These are phyloP conservation scores for Seriola quinqueradiata DNA, from an alignment of 2,113 vertebrate species.

Conservation along the genomic window DNA sequence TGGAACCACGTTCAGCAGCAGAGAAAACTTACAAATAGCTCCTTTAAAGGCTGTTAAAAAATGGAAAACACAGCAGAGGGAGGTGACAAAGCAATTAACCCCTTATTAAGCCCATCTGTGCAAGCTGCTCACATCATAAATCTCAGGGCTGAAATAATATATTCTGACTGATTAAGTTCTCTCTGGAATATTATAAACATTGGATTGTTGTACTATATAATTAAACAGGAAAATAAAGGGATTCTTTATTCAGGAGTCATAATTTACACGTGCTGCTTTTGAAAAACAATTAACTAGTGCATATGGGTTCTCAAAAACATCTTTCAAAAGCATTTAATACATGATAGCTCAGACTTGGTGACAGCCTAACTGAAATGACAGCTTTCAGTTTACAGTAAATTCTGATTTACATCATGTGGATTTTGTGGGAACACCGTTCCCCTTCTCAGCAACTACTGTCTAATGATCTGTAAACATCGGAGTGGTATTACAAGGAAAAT, in stretches of 20 bases:
- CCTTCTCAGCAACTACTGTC: not conserved
- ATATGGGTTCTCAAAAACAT: not conserved
- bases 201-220: not conserved
- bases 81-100: conserved; percentile 58
- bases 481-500: too few relatives aligned
- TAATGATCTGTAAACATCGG: too few relatives aligned
- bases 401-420: not conserved
- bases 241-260: too few relatives aligned
- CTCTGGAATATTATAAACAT: not conserved
- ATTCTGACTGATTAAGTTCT: not conserved
- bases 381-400: not conserved
- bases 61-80: conserved; percentile 34
- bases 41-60: conserved; percentile 29
- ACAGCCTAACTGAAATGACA: not conserved
- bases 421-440: not conserved
- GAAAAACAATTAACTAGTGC: too few relatives aligned
- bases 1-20: too few relatives aligned
- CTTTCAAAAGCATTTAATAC: not conserved
- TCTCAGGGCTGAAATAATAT: conserved; percentile 1
- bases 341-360: not conserved
- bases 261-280: too few relatives aligned
- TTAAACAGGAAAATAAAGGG: not conserved
- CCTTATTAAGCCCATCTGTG: conserved; percentile 58
- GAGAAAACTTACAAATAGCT: too few relatives aligned
- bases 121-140: conserved; percentile 11